phyloP scores from a whole-genome alignment of 2,888 invertebrate genomes.

The Noctuana brunneofusca region DNA sequence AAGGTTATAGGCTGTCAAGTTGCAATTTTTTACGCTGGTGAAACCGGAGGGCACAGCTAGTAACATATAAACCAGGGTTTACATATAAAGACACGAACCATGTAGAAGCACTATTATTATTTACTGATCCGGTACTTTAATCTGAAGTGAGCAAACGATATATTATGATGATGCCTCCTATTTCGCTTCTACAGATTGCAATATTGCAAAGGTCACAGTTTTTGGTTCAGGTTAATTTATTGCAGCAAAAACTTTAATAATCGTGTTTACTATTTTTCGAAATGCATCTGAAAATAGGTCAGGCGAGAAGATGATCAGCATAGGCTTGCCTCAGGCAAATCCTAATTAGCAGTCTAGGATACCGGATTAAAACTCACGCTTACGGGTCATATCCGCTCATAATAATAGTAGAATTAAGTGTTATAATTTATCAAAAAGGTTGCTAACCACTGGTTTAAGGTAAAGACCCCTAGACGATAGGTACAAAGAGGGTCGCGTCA shows the following conservation, averaged over 20 bases:
- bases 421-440: no score
- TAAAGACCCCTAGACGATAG: no score
- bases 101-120: neutral
- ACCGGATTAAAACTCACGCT: constrained; percentile 7
- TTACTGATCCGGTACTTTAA: constrained; percentile 14
- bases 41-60: no score
- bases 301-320: neutral
- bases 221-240: constrained; percentile 11
- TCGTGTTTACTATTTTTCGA: constrained; percentile 1
- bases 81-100: neutral
- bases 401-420: neutral
- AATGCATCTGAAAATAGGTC: neutral
- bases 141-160: neutral
- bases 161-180: constrained; percentile 10
- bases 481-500: no score
- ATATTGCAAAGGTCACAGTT: constrained; percentile 5
- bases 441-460: no score
- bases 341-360: constrained; percentile 10
- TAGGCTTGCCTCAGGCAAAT: neutral
- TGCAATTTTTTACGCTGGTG: no score
- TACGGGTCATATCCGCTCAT: neutral
- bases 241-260: constrained; percentile 19
- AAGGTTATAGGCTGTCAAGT: no score
- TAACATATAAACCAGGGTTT: neutral
- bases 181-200: constrained; percentile 3